Base-by-base conservation (phyloP, 2,888 invertebrate species). In the Alentia gelatinosa region DNA sequence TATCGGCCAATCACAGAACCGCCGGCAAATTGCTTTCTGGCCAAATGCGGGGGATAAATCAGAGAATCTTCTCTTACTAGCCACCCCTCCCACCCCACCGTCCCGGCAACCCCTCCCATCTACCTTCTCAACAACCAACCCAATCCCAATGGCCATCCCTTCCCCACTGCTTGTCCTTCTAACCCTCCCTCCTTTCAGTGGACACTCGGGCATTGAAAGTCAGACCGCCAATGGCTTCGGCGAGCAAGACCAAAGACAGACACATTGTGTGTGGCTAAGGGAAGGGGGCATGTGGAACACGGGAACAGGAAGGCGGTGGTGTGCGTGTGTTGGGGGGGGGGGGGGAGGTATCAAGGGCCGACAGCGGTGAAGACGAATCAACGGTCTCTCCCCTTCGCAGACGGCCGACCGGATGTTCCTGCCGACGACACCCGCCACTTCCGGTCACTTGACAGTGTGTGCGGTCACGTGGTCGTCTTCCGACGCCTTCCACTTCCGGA, bases 1-100 rank as follows among this genome's bases (percentile, higher is more conserved):
- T 56, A 56, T 56, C 56, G 56, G 19, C 56, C 56, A 56, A 56
- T 56, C 56, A 56, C 56, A 56, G 56, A 56, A 56, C 5, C 23
- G 56, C 56, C 56, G 56, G 56, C 56, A 56, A 56, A 56, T 56
- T 56, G 56, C 56, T 56, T 56, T 56, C 56, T 56, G 56, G 56
- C 56, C 56, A 12, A 5, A 56, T 56, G 23, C n/a, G 12, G 56
- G n/a, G 19, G 56, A 56, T 56, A 56, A 56, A 56, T 56, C 56
- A 56, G 56, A 12, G 23, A 56, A n/a, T 19, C 56, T 56, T 56
- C 56, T 19, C 56, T 12, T 19, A 4, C 56, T 56, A n/a, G n/a
- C 9, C 3, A 9, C 5, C 56, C 12, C 5, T n/a, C n/a, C 23
- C 56, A 56, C 56, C 1, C 56, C n/a, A n/a, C 56, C 12, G 5